Base-by-base conservation (phyloP, 1,140 invertebrate genomes). In the Radopholus similis region DNA sequence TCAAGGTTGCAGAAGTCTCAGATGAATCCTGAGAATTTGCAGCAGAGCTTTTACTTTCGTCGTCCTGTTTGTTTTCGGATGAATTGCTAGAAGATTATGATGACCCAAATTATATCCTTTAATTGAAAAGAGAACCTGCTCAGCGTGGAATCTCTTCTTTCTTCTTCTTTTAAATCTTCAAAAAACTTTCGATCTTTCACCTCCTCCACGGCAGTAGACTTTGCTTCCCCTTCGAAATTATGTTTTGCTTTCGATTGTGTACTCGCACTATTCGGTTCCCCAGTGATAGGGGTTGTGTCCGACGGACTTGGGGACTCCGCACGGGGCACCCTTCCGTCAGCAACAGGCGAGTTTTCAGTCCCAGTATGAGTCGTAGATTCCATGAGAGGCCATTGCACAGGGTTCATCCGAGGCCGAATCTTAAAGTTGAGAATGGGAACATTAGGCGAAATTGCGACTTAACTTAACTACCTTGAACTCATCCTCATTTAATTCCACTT, bases 401-500 rank as follows among this genome's bases (percentile, higher is more conserved):
- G 70, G 59, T 66, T 64, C 18, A 49, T 15, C 15, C 70, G 44
- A 18, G 70, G 58, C 13, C 69, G 54, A 42, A 77, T 59, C 74
- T 77, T 21, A 4, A 51, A 74, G 57, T 32, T 2, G 5, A 58
- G 11, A 42, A 9, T 4, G 34, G 21, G 5, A 40, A 26, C n/a
- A 70, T 35, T 18, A 74, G 6, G 21, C 21, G 35, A 2, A n/a
- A 42, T 58, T 18, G 26, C 37, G 11, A 63, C 0, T 62, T 13
- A 13, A 53, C 21, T 26, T 8, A 38, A n/a, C 30, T 34, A 76
- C 75, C 55, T 75, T 75, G 30, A 47, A 57, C 18, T 49, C 65
- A 49, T 71, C 75, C 26, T 44, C 37, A 54, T 44, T 77, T 32
- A 80, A n/a, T 65, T 80, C 77, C 23, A 80, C 80, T 47, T 73